Percentiles rank a stretch among this genome's conserved stretches.
Evolutionary conservation across 30 jellyfish, hydroid and myxozoan genomes (phyloP).

Genomic region (Hydractinia symbiolongicarpus): DNA sequence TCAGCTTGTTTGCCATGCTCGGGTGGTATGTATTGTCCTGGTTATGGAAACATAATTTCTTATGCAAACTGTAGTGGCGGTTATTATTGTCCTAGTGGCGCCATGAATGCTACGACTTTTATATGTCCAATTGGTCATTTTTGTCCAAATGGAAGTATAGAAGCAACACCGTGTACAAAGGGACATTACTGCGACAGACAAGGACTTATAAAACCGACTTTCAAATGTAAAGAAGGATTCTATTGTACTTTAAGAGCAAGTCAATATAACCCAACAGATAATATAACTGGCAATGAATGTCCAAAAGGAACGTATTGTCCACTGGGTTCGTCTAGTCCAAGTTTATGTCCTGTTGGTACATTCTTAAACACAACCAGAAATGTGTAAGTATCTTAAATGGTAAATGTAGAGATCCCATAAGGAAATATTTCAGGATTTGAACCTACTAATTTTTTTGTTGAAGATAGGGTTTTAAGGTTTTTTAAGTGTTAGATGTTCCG

Average conservation of each 20-base stretch:
- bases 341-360: constrained; percentile 83
- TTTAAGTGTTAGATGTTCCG: too few relatives aligned
- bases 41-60: constrained; percentile 50
- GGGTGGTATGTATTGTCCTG: constrained; percentile 88
- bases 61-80: constrained; percentile 83
- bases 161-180: constrained; percentile 67
- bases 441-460: too few relatives aligned
- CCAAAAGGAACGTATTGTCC: constrained; percentile 90
- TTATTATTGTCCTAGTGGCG: constrained; percentile 89
- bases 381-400: constrained; percentile 51
- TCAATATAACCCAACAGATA: constrained; percentile 81
- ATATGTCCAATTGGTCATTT: constrained; percentile 74
- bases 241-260: constrained; percentile 69
- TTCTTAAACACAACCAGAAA: constrained; percentile 80
- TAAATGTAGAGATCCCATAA: too few relatives aligned
- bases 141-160: constrained; percentile 80
- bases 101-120: constrained; percentile 60
- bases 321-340: constrained; percentile 64
- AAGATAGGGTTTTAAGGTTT: too few relatives aligned
- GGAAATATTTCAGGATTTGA: too few relatives aligned
- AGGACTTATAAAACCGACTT: constrained; percentile 69
- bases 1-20: constrained; percentile 83
- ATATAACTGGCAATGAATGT: constrained; percentile 77
- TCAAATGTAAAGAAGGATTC: constrained; percentile 81
- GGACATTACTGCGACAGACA: constrained; percentile 86